phyloP scores from a whole-genome alignment of 1,140 invertebrate genomes.

The Drosophila simulans region DNA sequence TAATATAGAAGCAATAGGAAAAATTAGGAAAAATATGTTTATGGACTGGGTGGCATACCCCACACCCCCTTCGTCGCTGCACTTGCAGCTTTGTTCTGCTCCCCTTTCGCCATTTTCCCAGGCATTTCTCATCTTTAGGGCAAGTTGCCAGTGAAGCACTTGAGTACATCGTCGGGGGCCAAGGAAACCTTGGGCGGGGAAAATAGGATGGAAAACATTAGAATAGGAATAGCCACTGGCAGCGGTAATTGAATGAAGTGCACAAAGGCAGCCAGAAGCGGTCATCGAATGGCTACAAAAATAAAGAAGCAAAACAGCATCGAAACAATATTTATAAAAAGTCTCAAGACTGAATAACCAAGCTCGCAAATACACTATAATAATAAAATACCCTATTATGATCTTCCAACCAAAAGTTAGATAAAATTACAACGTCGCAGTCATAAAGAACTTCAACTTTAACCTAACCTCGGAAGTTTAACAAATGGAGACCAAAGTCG shows the following conservation, averaged over 20 bases:
- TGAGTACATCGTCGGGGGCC: conserved; percentile 58
- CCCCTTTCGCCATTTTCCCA: neutral
- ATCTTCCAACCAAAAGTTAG: no score
- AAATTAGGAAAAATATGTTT: conserved; percentile 55
- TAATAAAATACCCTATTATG: no score
- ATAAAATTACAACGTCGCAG: no score
- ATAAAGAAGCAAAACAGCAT: neutral
- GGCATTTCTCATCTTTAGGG: conserved; percentile 53
- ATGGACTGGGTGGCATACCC: conserved; percentile 7
- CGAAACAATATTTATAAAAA: conserved; percentile 1
- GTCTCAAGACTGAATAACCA: neutral
- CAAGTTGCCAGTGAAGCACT: conserved; percentile 75
- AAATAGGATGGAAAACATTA: conserved; percentile 27
- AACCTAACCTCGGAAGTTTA: no score
- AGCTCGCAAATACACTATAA: neutral
- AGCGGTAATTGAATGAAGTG: conserved; percentile 77
- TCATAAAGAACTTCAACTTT: no score
- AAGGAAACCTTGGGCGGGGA: neutral
- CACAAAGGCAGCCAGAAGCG: conserved; percentile 61
- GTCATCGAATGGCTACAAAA: conserved; percentile 49
- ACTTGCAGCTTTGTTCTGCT: conserved; percentile 35
- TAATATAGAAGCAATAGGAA: conserved; percentile 52
- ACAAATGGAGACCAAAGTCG: no score
- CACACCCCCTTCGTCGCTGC: conserved; percentile 11
- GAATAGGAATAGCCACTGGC: conserved; percentile 69